Evolutionary conservation across 2,797 vertebrate genomes (phyloP).

Genomic region (Anguilla obscura): DNA sequence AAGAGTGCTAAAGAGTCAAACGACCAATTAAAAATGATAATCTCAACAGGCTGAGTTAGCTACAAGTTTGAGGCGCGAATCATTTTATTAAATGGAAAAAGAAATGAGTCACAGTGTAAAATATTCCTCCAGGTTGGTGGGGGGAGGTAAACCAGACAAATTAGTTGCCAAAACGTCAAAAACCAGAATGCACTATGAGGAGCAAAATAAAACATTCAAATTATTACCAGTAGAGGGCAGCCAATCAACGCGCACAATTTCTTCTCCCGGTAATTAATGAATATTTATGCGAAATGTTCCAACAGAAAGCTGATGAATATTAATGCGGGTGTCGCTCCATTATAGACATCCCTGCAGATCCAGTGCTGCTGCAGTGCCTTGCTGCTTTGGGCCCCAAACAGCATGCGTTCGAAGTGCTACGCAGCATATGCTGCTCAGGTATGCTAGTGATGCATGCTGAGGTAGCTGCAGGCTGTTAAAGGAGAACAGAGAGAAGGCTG

Average conservation of each 20-base stretch:
- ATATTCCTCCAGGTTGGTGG: neutral
- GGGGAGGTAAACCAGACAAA: neutral
- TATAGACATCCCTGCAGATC: neutral
- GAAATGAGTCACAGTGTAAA: neutral
- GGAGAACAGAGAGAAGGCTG: neutral
- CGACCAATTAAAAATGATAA: neutral
- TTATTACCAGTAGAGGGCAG: constrained; percentile 17
- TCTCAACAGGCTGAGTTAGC: neutral
- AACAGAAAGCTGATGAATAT: neutral
- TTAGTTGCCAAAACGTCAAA: neutral
- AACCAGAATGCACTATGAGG: neutral
- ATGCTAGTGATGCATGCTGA: neutral
- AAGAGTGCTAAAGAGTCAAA: neutral
- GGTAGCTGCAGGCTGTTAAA: neutral
- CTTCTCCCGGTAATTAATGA: neutral
- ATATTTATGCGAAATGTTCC: neutral
- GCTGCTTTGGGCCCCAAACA: neutral
- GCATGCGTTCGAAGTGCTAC: neutral
- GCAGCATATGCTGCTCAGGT: neutral
- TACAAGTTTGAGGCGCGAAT: neutral
- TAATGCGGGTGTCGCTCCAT: neutral
- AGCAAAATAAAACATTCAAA: neutral
- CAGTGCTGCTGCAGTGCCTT: neutral
- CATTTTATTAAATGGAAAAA: neutral
- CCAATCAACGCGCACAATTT: neutral